Evolutionary conservation across 2,888 invertebrate genomes (phyloP), one percentile per base, ranked within the genome.

Genomic region (Chesias legatella): DNA sequence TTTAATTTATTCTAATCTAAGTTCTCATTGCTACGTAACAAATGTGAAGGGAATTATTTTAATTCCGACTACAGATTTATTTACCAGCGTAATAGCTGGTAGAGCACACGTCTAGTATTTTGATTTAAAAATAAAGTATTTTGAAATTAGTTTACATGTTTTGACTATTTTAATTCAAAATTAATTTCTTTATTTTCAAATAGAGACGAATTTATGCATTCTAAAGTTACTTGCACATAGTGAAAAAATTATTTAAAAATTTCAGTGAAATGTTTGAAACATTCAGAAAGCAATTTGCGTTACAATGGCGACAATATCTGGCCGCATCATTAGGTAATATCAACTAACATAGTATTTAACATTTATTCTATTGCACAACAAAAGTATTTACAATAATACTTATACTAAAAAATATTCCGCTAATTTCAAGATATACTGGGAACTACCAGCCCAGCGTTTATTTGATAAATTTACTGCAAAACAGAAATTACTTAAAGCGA

Each of bases 251-350:
- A 17, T 17, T 3, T 17, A 17, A 5, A 3, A 3, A 17, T 3
- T 17, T 17, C 5, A 5, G 13, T 17, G 13, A 25, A 13, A 52
- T 52, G 54, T 73, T 81, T 40, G 73, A 77, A 46, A 62, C 44
- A 20, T 67, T 71, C 26, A 65, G 58, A 52, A 53, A 57, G 25
- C 71, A 77, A 40, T 60, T 85, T 1, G 73, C 74, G 58, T 58
- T 71, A 48, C 79, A 81, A 79, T 86, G 88, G 88, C 72, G 82
- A 46, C 88, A 86, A 68, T 86, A 83, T 69, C 79, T 86, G 56
- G 76, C 74, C 41, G 86, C 86, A 41, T 86, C 84, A 21, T 74
- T 86, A 48, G 88, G 88, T 85, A 61, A 67, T 74, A 33, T 9
- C 7, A 24, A 24, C 8, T 4, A 8, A 1, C 1, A 9, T 30